Evolutionary conservation across 2,888 invertebrate species (phyloP).

Genomic region (Eupithecia insigniata): DNA sequence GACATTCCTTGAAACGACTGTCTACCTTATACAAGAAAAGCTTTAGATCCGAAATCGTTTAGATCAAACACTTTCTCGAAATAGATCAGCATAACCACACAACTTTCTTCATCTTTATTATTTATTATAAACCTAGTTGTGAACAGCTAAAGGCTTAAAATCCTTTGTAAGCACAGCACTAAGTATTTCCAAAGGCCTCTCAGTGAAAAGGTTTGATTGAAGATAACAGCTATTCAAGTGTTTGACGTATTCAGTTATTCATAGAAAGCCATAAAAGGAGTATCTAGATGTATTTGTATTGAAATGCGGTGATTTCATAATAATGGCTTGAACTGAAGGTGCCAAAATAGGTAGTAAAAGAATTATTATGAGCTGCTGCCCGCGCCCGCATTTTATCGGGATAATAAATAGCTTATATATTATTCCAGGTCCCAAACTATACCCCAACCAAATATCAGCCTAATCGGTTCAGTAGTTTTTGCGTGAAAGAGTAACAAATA

Average conservation of each 20-base stretch:
- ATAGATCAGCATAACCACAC: conserved; percentile 17
- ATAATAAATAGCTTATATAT: too few relatives aligned
- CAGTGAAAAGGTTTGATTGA: conserved; percentile 58
- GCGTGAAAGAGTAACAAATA: too few relatives aligned
- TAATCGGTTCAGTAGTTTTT: too few relatives aligned
- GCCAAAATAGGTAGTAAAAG: not conserved
- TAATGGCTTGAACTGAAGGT: not conserved
- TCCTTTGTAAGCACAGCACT: conserved; percentile 33
- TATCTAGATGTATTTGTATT: conserved; percentile 47
- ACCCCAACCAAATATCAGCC: too few relatives aligned
- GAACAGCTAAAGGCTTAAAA: not conserved
- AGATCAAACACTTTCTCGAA: not conserved
- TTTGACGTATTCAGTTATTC: conserved; percentile 73
- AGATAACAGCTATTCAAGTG: conserved; percentile 64
- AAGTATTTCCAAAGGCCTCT: conserved; percentile 47
- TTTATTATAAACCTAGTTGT: not conserved
- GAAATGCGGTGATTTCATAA: conserved; percentile 43
- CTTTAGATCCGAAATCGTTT: not conserved
- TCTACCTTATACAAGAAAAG: not conserved
- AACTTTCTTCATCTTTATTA: conserved; percentile 12
- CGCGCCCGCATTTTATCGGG: too few relatives aligned
- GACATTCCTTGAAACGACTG: not conserved
- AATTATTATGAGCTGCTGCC: not conserved
- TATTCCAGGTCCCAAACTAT: too few relatives aligned
- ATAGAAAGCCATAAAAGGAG: conserved; percentile 62